These are phyloP conservation scores for Mastigias papua DNA, from an alignment of 30 jellyfish, hydroid and myxozoan species.

Conservation along the genomic window DNA sequence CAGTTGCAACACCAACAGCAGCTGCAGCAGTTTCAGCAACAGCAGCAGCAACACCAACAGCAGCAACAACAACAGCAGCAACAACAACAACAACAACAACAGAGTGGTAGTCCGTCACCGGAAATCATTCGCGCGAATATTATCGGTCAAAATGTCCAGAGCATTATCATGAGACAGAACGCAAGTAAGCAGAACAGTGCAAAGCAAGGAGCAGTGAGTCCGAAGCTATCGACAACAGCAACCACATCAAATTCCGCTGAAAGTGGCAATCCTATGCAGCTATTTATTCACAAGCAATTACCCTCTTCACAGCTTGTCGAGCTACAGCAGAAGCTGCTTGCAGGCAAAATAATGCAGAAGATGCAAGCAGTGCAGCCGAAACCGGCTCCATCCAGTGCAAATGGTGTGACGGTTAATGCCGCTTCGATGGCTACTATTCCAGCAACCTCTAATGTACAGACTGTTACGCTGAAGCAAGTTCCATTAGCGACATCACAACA, in stretches of 20 bases:
- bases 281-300: slow-evolving; percentile 56
- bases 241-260: not conserved
- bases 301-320: slow-evolving; percentile 57
- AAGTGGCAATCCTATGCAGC: slow-evolving; percentile 27
- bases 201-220: slow-evolving; percentile 27
- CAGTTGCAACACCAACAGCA: slow-evolving; percentile 23
- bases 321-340: slow-evolving; percentile 74
- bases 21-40: slow-evolving; percentile 2
- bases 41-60: slow-evolving; percentile 59
- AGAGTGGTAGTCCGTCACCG: slow-evolving; percentile 23
- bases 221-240: not conserved
- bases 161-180: slow-evolving; percentile 46
- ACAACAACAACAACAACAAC: slow-evolving; percentile 32
- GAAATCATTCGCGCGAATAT: slow-evolving; percentile 32
- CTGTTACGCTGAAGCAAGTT: slow-evolving; percentile 37
- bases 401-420: slow-evolving; percentile 9
- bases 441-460: slow-evolving; percentile 25
- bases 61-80: slow-evolving; percentile 13
- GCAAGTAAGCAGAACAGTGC: slow-evolving; percentile 50
- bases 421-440: slow-evolving; percentile 1
- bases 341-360: slow-evolving; percentile 69
- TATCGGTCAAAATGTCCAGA: slow-evolving; percentile 53
- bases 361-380: slow-evolving; percentile 69
- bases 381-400: slow-evolving; percentile 21
- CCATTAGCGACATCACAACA: slow-evolving; percentile 43